These are phyloP conservation scores for Pholis gunnellus DNA, from an alignment of 2,113 vertebrate species.

Conservation along the genomic window DNA sequence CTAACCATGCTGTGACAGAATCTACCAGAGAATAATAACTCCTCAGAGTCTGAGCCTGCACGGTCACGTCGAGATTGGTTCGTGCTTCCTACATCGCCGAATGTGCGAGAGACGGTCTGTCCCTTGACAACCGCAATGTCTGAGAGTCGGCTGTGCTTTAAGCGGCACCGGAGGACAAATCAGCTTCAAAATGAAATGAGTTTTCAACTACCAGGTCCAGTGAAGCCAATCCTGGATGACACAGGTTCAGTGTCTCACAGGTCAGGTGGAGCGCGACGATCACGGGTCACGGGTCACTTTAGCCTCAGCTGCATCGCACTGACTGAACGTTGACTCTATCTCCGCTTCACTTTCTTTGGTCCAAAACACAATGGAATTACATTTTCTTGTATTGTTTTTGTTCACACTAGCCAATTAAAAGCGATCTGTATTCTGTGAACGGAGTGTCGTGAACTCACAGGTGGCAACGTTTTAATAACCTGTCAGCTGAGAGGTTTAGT, in stretches of 20 bases:
- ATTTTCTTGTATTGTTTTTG: not conserved
- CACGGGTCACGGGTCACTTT: not conserved
- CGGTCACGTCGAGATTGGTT: not conserved
- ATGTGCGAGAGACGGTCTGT: no score
- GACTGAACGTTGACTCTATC: not conserved
- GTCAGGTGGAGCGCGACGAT: not conserved
- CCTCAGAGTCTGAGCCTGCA: not conserved
- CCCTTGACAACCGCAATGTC: not conserved
- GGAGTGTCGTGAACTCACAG: not conserved
- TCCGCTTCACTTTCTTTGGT: not conserved
- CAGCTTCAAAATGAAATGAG: not conserved
- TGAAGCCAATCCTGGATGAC: not conserved
- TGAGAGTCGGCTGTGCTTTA: not conserved
- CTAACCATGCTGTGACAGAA: not conserved
- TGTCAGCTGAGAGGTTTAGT: not conserved
- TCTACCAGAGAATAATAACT: not conserved
- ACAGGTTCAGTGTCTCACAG: not conserved
- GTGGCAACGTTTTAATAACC: conserved; percentile 1
- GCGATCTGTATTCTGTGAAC: not conserved
- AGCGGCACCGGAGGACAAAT: not conserved
- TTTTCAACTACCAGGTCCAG: not conserved
- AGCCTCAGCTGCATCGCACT: not conserved
- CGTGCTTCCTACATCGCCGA: not conserved
- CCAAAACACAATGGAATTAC: not conserved
- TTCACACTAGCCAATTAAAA: not conserved